Conservation (phyloP, 2,113 vertebrate genomes). For the Corydoras maculifer region DNA sequence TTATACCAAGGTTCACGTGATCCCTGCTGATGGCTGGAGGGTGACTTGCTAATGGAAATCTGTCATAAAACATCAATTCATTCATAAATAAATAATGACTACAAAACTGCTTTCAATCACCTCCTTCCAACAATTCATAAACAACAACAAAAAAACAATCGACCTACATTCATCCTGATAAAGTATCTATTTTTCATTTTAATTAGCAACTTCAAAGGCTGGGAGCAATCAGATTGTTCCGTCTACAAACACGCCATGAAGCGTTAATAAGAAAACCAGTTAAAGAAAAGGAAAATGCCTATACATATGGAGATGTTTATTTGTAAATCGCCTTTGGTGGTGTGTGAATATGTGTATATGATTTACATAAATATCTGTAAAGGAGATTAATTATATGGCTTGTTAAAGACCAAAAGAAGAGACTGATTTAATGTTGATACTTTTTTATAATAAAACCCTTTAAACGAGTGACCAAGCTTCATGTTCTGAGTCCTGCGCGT, state of each 20-base stretch:
- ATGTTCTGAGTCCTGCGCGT: neutral
- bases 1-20: neutral
- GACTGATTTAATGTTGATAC: neutral
- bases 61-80: neutral
- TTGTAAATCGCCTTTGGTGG: conserved; percentile 11
- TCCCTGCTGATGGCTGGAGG: neutral
- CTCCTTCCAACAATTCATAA: neutral
- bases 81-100: neutral
- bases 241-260: neutral
- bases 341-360: conserved; percentile 19
- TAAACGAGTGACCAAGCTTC: neutral
- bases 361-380: conserved; percentile 17
- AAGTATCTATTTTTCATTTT: neutral
- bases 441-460: conserved; percentile 24
- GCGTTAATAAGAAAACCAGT: neutral
- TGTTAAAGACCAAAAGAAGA: conserved; percentile 1
- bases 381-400: neutral
- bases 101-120: neutral
- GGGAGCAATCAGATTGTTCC: too few relatives aligned
- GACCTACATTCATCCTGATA: neutral
- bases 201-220: neutral
- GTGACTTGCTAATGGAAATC: neutral
- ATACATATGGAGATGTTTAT: conserved; percentile 12
- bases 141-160: neutral
- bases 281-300: neutral